These are phyloP conservation scores for Drosophila cardini DNA, from an alignment of 1,140 invertebrate genomes.

Conservation along the genomic window DNA sequence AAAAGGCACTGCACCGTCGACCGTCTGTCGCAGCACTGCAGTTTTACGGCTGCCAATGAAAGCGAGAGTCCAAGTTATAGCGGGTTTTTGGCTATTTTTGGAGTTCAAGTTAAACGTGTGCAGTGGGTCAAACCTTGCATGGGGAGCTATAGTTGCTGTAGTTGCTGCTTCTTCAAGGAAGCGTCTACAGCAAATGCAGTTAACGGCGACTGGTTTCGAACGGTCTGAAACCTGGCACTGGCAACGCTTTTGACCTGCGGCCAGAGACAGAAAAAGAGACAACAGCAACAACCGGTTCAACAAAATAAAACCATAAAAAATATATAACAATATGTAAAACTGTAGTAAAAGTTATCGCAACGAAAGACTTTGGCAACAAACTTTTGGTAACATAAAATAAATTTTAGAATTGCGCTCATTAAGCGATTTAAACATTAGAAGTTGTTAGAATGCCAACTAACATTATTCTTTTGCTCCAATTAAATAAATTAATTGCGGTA, in stretches of 20 bases:
- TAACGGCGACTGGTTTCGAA: constrained; percentile 76
- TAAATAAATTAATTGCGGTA: constrained; percentile 70
- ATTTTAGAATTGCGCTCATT: constrained; percentile 24
- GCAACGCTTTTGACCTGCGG: constrained; percentile 68
- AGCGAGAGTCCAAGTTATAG: constrained; percentile 69
- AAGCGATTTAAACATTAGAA: no score
- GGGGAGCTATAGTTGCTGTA: constrained; percentile 31
- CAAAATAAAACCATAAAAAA: constrained; percentile 34
- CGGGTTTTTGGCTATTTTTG: constrained; percentile 59
- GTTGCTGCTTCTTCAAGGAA: constrained; percentile 70
- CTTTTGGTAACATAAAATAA: constrained; percentile 13
- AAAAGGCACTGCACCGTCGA: constrained; percentile 27
- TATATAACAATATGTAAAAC: constrained; percentile 38
- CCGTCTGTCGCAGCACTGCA: constrained; percentile 19
- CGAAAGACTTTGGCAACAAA: constrained; percentile 68
- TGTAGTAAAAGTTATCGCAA: constrained; percentile 48
- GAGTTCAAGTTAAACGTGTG: constrained; percentile 83
- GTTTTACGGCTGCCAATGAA: constrained; percentile 62
- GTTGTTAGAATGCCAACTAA: constrained; percentile 29
- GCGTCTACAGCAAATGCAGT: constrained; percentile 60
- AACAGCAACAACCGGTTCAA: constrained; percentile 64
- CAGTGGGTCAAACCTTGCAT: constrained; percentile 75
- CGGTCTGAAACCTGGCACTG: constrained; percentile 49
- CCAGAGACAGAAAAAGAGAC: constrained; percentile 39
- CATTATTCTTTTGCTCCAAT: constrained; percentile 56